A percentile compares a stretch with the other conserved stretches of the same genome.
Evolutionary conservation across 2,113 vertebrate species (phyloP).

Genomic region (Murina feae): DNA sequence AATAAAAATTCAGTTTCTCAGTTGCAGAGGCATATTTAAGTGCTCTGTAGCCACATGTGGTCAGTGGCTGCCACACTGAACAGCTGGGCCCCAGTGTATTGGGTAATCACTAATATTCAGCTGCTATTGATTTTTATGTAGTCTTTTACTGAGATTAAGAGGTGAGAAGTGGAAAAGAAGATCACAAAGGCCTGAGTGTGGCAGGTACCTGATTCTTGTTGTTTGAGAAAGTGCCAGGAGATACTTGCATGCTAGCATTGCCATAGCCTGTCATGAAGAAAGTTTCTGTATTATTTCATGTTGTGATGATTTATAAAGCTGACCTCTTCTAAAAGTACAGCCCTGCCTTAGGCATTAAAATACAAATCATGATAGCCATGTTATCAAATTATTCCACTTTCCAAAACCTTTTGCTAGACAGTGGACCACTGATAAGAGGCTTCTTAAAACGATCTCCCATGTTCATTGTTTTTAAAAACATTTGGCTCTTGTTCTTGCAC

Average conservation of each 20-base stretch:
- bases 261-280: background rate
- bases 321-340: background rate
- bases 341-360: background rate
- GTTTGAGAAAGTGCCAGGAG: background rate
- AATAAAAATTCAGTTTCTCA: background rate
- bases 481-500: slow-evolving; percentile 15
- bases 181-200: background rate
- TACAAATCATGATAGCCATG: background rate
- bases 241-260: background rate
- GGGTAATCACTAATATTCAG: background rate
- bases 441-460: slow-evolving; percentile 43
- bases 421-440: background rate
- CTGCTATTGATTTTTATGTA: background rate
- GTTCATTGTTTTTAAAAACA: slow-evolving; percentile 38
- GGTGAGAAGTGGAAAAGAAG: slow-evolving; percentile 20
- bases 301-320: background rate
- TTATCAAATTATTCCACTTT: slow-evolving; percentile 28
- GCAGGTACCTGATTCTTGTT: background rate
- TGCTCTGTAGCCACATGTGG: background rate
- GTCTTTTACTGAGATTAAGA: slow-evolving; percentile 23
- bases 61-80: background rate
- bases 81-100: background rate
- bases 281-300: background rate
- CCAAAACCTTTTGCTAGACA: slow-evolving; percentile 5
- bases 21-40: background rate